These are phyloP conservation scores for Lophura nycthemera DNA, from an alignment of 2,113 vertebrate species.

Conservation along the genomic window DNA sequence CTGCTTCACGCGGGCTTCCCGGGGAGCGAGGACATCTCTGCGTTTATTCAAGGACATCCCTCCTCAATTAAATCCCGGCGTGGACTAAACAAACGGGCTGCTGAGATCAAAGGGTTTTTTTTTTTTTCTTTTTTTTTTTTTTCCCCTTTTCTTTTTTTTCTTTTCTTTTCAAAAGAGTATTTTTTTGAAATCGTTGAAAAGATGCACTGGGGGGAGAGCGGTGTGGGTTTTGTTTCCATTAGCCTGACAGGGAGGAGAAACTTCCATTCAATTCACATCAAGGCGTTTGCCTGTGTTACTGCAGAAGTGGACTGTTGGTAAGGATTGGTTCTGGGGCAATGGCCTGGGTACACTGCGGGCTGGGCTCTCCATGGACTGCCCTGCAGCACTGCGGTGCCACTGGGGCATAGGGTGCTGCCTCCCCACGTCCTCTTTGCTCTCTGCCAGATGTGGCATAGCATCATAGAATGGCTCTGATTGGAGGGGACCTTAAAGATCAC, in stretches of 20 bases:
- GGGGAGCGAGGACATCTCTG: neutral
- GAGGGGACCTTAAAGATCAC: no score
- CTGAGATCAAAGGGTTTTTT: neutral
- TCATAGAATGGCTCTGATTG: no score
- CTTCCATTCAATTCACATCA: neutral
- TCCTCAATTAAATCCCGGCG: slow-evolving; percentile 51
- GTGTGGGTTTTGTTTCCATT: neutral
- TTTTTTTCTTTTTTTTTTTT: neutral
- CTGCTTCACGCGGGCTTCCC: neutral
- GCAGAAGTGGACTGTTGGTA: neutral
- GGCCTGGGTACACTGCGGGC: fast-evolving
- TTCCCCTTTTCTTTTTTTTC: fast-evolving
- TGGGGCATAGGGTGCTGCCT: neutral
- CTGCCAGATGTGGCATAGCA: neutral
- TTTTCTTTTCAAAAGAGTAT: neutral
- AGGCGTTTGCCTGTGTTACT: fast-evolving
- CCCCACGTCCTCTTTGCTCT: neutral
- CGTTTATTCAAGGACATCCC: slow-evolving; percentile 51
- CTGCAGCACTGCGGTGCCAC: neutral
- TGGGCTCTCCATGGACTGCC: no score
- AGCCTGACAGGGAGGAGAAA: neutral
- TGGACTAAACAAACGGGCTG: slow-evolving; percentile 33
- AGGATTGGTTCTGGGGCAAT: neutral
- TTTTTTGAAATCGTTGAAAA: neutral
- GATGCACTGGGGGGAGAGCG: neutral